Base-by-base conservation (phyloP, 2,797 vertebrate species). In the Champsocephalus gunnari region DNA sequence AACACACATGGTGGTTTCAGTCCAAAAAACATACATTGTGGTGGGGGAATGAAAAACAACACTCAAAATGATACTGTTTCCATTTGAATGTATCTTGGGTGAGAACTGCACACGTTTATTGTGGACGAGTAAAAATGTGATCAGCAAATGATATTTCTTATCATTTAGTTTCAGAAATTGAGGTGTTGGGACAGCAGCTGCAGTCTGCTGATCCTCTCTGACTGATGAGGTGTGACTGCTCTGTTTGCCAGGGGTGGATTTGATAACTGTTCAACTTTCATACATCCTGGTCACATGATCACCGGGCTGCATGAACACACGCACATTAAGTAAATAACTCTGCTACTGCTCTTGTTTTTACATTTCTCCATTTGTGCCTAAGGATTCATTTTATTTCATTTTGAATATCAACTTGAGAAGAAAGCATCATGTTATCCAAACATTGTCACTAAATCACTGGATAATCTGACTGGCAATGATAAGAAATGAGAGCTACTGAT, bases 251-350 rank as follows among this genome's bases (percentile, higher is more conserved):
- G 85, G 71, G 91, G 93, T 45, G 92, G 92, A 62, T 93, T 87
- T 91, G 90, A 87, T 90, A 85, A 87, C 74, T 72, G 61, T 85
- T 17, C 76, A 81, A 82, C 63, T 75, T 61, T 81, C 82, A 55
- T 50, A 94, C 93, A 95, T 95, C 95, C 95, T 95, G 95, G 88
- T 93, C 84, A 77, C 71, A 76, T 78, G 71, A 80, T 59, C 34
- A 58, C 76, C 74, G 75, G 81, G 38, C 21, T 47, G 41, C 64
- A 41, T 10, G 21, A 9, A 12, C 41, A 47, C 71, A 44, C 43
- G 28, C 34, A 51, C 14, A 21, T 17, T 19, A 64, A 38, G 38
- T 76, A 80, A 78, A 67, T 24, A 66, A 0, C 14, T 62, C 54
- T 9, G 48, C 9, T 1, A 55, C 60, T 72, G 19, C 62, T 63